Percentiles rank a stretch among this genome's conserved stretches.
Conservation (phyloP, 2,113 vertebrate species). For the Rhinoderma darwinii region DNA sequence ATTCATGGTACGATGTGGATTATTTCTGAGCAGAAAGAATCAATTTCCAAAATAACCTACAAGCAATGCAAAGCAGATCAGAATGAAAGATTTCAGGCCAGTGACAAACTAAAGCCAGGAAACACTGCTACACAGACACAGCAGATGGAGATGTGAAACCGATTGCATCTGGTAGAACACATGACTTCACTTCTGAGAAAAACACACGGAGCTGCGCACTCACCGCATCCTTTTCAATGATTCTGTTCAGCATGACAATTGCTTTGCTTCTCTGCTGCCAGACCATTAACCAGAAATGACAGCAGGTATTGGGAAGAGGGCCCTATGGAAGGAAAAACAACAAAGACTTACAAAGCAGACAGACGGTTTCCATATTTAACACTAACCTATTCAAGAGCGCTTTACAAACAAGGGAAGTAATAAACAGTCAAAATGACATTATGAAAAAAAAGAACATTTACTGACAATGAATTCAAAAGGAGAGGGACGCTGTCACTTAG, state of each 20-base stretch:
- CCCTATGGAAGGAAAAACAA: slow-evolving; percentile 75
- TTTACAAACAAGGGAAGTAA: not conserved
- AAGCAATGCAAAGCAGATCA: not conserved
- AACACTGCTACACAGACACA: slow-evolving; percentile 12
- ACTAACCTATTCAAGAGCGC: not conserved
- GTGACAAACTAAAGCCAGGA: slow-evolving; percentile 41
- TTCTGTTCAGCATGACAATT: slow-evolving; percentile 96
- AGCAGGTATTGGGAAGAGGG: slow-evolving; percentile 93
- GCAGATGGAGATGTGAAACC: slow-evolving; percentile 54
- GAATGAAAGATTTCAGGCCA: not conserved
- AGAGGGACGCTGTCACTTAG: not conserved
- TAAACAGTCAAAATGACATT: not conserved
- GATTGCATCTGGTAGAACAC: slow-evolving; percentile 11
- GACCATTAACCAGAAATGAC: slow-evolving; percentile 98
- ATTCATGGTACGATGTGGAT: not conserved
- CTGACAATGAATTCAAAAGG: not conserved
- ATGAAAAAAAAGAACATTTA: not conserved
- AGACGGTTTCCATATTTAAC: not conserved
- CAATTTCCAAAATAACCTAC: not conserved
- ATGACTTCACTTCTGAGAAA: slow-evolving; percentile 47
- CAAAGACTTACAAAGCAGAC: not conserved
- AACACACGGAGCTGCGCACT: slow-evolving; percentile 69
- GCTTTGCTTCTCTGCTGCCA: slow-evolving; percentile 96
- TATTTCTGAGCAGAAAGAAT: not conserved
- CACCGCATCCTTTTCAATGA: slow-evolving; percentile 95